phyloP scores from a whole-genome alignment of 2,888 invertebrate species.

The Drosophila diplacantha region DNA sequence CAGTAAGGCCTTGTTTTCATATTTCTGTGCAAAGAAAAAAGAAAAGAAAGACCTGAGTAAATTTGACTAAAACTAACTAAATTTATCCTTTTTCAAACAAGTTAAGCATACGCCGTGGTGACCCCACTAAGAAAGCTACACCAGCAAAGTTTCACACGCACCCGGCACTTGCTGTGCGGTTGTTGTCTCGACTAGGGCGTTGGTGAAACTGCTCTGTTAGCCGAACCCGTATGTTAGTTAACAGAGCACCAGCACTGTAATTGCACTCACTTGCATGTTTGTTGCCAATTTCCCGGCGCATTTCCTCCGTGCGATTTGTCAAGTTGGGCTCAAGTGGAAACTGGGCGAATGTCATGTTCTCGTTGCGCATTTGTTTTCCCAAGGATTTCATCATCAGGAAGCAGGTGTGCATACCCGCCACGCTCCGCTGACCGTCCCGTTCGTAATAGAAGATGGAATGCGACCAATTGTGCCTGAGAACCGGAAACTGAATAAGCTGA shows the following conservation, averaged over 20 bases:
- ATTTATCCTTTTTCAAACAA: neutral
- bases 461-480: slow-evolving; percentile 84
- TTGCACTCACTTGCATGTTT: slow-evolving; percentile 84
- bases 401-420: slow-evolving; percentile 86
- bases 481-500: neutral
- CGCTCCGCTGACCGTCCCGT: slow-evolving; percentile 82
- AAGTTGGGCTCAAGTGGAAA: slow-evolving; percentile 74
- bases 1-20: no score
- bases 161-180: slow-evolving; percentile 23
- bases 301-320: slow-evolving; percentile 82
- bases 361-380: slow-evolving; percentile 80
- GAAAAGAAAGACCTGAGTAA: neutral
- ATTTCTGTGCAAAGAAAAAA: neutral
- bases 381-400: slow-evolving; percentile 86
- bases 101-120: slow-evolving; percentile 13
- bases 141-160: slow-evolving; percentile 1
- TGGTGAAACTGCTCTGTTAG: slow-evolving; percentile 40
- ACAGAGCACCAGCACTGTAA: neutral
- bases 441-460: slow-evolving; percentile 87
- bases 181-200: slow-evolving; percentile 43
- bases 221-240: neutral
- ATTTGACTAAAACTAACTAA: neutral
- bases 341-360: slow-evolving; percentile 76
- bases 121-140: slow-evolving; percentile 12
- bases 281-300: slow-evolving; percentile 83